Evolutionary conservation across 2,888 invertebrate genomes (phyloP), one percentile per base, ranked within the genome.

Genomic region (Drosophila differens): DNA sequence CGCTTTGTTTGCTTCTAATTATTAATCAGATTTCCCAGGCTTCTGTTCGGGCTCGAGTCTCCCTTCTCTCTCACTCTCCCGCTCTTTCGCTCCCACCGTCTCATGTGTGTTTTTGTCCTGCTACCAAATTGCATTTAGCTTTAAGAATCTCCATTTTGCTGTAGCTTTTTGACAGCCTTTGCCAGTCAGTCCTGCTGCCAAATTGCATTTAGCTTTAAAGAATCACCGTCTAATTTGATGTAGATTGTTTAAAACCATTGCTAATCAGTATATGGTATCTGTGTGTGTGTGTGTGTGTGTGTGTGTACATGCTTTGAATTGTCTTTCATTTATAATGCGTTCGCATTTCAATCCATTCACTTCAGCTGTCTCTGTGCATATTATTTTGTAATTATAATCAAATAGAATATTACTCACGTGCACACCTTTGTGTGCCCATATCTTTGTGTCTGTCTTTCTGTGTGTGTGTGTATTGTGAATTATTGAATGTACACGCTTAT

Each of bases 1-100:
- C 64, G 66, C 70, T 70, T 71, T 85, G 83, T 82, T 85, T 82
- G 82, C 77, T 83, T 85, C 85, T 88, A 85, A 85, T 85, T 85
- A 55, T 55, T 55, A 55, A 35, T 55, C 55, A 35, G 55, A 55
- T 55, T 55, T 37, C 10, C 19, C 25, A 19, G 55, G 25, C 37
- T 12, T 35, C 25, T 55, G 25, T 54, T 37, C 35, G 16, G 25
- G 54, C 35, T 54, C 25, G 19, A 28, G 7, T 52, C 19, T 33
- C 5, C 14, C 19, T 10, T 14, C 35, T n/a, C 12, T n/a, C 3
- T n/a, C n/a, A 1, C 32, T 32, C 3, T 3, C 6, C 4, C 53
- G 1, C 33, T 4, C 25, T 19, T 1, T 16, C 10, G 22, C 41
- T 30, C 12, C 33, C 16, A n/a, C 25, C 25, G 47, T 47, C 47